Evolutionary conservation across 1,140 invertebrate genomes (phyloP).

Genomic region (Drosophila micromelanica): DNA sequence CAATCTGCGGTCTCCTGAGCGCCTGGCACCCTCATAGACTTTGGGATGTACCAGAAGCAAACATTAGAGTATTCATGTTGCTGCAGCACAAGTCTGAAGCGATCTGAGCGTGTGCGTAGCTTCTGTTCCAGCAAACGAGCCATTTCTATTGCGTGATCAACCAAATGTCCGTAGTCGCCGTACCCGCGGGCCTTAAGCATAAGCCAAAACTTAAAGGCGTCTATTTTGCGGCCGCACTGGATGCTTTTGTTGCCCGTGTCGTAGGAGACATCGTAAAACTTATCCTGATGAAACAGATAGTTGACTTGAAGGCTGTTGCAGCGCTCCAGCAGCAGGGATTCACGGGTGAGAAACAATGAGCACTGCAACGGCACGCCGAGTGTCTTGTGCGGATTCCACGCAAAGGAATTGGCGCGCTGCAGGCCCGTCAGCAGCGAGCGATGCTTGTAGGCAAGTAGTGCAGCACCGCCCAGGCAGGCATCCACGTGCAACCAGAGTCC

Average conservation of each 20-base stretch:
- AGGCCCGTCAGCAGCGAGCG: conserved; percentile 58
- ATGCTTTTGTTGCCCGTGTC: conserved; percentile 97
- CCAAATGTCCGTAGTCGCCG: conserved; percentile 85
- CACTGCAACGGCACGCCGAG: conserved; percentile 95
- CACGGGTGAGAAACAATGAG: conserved; percentile 90
- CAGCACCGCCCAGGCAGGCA: conserved; percentile 92
- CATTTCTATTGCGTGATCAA: conserved; percentile 88
- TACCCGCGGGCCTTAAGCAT: conserved; percentile 94
- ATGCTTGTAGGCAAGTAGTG: conserved; percentile 64
- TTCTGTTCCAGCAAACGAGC: conserved; percentile 85
- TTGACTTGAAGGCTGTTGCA: conserved; percentile 92
- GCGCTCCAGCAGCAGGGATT: conserved; percentile 88
- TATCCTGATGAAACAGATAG: conserved; percentile 96
- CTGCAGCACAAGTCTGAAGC: conserved; percentile 87
- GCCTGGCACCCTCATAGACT: conserved; percentile 86
- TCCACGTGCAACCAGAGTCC: conserved; percentile 95
- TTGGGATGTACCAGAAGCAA: conserved; percentile 97
- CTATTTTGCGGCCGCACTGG: conserved; percentile 96
- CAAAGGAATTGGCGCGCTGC: conserved; percentile 89
- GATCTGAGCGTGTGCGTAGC: conserved; percentile 84
- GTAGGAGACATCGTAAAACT: conserved; percentile 95
- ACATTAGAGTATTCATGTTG: conserved; percentile 92
- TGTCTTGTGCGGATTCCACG: conserved; percentile 98
- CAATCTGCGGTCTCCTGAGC: conserved; percentile 87
- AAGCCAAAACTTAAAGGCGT: conserved; percentile 96